Base-by-base conservation (phyloP, 1,140 invertebrate species). In the Danaus melanippus region DNA sequence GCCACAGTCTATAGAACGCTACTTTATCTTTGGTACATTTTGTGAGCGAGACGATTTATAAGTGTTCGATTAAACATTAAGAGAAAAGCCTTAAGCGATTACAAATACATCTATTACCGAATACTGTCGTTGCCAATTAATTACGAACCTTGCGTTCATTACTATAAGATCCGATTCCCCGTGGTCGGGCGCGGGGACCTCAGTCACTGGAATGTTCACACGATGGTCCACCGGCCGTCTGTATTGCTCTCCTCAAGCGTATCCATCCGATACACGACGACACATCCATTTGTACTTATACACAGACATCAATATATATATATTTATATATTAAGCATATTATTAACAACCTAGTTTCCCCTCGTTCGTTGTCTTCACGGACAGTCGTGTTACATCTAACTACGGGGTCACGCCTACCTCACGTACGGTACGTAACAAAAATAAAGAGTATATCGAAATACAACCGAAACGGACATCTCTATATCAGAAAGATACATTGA, bases 241-340 rank as follows among this genome's bases (percentile, higher is more conserved):
- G 84, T 82, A n/a, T n/a, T n/a, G 82, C 79, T 85, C 72, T 67
- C 66, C 62, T 64, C 82, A 83, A 82, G 77, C 82, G 80, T 85
- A 77, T 78, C 65, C 64, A 73, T 79, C 74, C 71, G 58, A 46
- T 76, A 74, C 72, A 52, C 32, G 65, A 81, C 68, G 70, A 75
- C 69, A 78, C 68, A 74, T 69, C 48, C 68, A 75, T 80, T 86
- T 85, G 82, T 84, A 86, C 82, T 82, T 78, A 80, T 72, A 79
- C 74, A 65, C 66, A 66, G 60, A 76, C 72, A 32, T 32, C 21
- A 32, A 32, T 70, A 66, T 71, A 71, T 79, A 71, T 64, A 74
- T 52, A 74, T 74, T 71, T 75, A 62, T 69, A 65, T 60, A 69
- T 74, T 55, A 70, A 67, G 64, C 62, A 68, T 56, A 72, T 32